These are phyloP conservation scores for Actenoides hombroni DNA, from an alignment of 2,113 vertebrate species.

Conservation along the genomic window DNA sequence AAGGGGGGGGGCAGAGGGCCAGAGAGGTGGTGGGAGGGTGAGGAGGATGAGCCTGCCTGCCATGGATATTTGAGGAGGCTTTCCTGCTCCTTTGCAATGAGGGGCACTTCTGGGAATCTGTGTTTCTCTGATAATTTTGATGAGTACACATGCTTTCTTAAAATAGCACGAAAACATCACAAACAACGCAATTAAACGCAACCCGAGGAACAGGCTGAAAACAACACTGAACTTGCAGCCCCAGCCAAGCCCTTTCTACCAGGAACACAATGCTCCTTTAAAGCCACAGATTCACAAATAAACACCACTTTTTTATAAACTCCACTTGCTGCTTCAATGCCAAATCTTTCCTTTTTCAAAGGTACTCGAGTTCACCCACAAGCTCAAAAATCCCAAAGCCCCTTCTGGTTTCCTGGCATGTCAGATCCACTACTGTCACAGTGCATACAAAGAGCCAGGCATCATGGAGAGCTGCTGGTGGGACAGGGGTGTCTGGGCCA, in stretches of 20 bases:
- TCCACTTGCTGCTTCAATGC: neutral
- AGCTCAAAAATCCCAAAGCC: neutral
- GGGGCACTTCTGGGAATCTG: neutral
- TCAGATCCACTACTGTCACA: rapidly evolving
- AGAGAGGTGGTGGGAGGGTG: neutral
- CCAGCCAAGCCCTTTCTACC: neutral
- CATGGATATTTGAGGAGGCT: neutral
- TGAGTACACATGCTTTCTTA: neutral
- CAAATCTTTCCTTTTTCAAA: neutral
- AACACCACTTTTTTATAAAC: neutral
- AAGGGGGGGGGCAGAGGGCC: neutral
- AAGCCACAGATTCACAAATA: neutral
- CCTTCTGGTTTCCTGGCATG: neutral
- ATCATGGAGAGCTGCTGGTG: neutral
- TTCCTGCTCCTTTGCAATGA: rapidly evolving
- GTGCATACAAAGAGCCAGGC: rapidly evolving
- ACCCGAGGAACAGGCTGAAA: neutral
- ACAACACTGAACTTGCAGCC: neutral
- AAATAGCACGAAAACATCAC: neutral
- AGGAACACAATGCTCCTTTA: neutral
- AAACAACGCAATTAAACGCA: neutral
- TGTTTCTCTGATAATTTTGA: neutral
- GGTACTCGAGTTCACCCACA: neutral
- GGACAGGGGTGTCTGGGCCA: neutral
- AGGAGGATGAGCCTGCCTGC: rapidly evolving